These are phyloP conservation scores for Cydia pomonella DNA, from an alignment of 1,140 invertebrate genomes.

Conservation along the genomic window DNA sequence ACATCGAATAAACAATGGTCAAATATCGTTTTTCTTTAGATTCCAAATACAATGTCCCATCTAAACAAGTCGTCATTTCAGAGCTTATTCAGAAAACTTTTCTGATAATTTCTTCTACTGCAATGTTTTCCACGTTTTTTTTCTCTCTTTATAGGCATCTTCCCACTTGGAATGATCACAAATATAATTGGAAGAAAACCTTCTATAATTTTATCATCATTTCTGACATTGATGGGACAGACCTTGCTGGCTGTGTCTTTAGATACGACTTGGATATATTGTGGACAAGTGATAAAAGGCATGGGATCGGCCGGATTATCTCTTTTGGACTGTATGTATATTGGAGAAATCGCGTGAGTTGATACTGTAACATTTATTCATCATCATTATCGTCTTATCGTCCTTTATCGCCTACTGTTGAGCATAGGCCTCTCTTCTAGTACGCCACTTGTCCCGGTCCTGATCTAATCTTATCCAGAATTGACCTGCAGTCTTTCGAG, in stretches of 20 bases:
- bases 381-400: background rate
- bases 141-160: background rate
- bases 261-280: background rate
- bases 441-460: no score
- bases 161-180: background rate
- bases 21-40: no score
- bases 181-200: background rate
- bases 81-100: no score
- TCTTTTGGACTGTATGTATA: background rate
- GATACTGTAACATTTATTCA: background rate
- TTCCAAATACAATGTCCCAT: no score
- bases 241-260: background rate
- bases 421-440: no score
- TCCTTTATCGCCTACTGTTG: background rate
- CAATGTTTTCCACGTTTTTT: background rate
- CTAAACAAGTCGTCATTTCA: no score
- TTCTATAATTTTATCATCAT: background rate
- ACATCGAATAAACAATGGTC: no score
- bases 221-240: background rate
- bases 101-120: no score
- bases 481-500: no score
- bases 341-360: constrained; percentile 7
- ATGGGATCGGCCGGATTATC: background rate
- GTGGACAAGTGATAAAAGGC: background rate
- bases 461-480: no score